A percentile compares a stretch with the other conserved stretches of the same genome.
Evolutionary conservation across 2,797 vertebrate genomes (phyloP).

Genomic region (Acipenser oxyrinchus): DNA sequence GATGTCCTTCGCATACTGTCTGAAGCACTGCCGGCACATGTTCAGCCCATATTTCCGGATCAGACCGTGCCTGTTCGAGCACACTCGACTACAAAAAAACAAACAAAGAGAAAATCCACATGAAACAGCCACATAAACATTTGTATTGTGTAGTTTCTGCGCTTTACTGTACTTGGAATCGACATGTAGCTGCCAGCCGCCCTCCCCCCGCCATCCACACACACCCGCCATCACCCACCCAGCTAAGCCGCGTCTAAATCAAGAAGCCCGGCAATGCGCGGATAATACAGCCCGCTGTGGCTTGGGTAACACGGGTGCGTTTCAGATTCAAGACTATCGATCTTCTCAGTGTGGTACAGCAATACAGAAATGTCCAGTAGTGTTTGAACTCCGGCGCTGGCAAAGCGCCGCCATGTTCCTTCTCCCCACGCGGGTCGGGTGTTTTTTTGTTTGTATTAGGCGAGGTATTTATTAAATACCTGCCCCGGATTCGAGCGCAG

Average conservation of each 20-base stretch:
- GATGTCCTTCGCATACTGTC: constrained; percentile 94
- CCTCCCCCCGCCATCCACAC: too few species aligned
- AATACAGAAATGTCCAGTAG: too few species aligned
- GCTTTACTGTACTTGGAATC: background rate
- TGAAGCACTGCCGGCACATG: constrained; percentile 97
- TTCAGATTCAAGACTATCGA: too few species aligned
- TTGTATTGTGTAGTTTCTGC: background rate
- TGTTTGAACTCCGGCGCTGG: background rate
- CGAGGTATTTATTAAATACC: background rate
- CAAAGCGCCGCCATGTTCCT: constrained; percentile 14
- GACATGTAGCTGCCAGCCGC: too few species aligned
- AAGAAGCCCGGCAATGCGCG: too few species aligned
- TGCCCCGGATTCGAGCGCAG: background rate
- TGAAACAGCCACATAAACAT: background rate
- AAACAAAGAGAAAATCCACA: background rate
- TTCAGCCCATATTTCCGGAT: constrained; percentile 98
- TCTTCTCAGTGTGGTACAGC: too few species aligned
- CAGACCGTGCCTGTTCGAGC: constrained; percentile 90
- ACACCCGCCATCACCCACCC: too few species aligned
- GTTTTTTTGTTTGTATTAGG: background rate
- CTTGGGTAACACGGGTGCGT: too few species aligned
- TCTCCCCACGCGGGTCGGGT: constrained; percentile 8
- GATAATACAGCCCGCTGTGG: too few species aligned
- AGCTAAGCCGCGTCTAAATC: too few species aligned
- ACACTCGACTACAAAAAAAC: constrained; percentile 70